Conservation (phyloP, 30 jellyfish, hydroid and myxozoan genomes). For the Turritopsis dohrnii region DNA sequence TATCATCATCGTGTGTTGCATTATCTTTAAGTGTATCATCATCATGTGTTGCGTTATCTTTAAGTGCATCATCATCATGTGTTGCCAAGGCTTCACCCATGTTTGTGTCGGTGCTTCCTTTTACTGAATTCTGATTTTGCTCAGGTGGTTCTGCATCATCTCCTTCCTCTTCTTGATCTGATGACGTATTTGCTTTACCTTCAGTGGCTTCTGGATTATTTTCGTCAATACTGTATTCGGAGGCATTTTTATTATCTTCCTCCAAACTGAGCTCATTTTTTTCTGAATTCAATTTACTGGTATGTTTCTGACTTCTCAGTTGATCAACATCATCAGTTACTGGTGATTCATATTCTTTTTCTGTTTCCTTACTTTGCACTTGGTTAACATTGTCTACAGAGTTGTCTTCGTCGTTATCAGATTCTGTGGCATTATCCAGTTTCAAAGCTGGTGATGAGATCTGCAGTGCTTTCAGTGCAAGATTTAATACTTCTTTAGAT, state of each 20-base stretch:
- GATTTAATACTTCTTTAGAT: not conserved
- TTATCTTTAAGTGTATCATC: not conserved
- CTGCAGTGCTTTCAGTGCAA: not conserved
- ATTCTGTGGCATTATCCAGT: not conserved
- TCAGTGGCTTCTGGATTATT: not conserved
- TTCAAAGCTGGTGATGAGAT: not conserved
- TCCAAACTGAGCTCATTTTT: not conserved
- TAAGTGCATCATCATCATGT: not conserved
- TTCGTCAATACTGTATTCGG: constrained; percentile 8
- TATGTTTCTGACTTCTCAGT: not conserved
- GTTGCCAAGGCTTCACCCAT: not conserved
- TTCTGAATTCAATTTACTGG: not conserved
- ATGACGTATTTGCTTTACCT: not conserved
- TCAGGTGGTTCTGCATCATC: not conserved
- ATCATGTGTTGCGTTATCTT: not conserved
- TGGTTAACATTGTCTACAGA: not conserved
- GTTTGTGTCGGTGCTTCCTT: not conserved
- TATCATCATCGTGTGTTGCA: not conserved
- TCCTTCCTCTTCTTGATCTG: not conserved
- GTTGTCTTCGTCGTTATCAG: not conserved
- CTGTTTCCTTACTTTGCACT: not conserved
- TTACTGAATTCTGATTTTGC: not conserved
- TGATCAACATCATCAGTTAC: not conserved
- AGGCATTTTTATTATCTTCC: not conserved
- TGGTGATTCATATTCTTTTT: not conserved